Base-by-base conservation (phyloP, 2,888 invertebrate genomes). In the Caenorhabditis drosophilae region DNA sequence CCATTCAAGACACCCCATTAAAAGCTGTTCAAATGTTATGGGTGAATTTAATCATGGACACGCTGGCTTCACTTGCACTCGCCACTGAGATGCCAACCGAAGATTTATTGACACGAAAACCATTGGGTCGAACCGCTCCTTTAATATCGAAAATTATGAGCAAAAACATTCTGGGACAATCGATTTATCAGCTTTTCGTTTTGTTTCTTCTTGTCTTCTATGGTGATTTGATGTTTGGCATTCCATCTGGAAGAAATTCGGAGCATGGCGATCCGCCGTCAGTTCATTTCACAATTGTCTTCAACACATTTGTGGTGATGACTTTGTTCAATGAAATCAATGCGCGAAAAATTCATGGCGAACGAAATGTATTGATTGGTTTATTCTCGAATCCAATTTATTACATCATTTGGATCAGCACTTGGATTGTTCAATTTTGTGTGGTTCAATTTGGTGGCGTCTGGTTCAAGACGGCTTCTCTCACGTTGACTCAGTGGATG, bases 311-410 rank as follows among this genome's bases (percentile, higher is more conserved):
- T 87, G 98, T 98, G 73, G 93, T 98, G 94, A 98, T 98, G 98
- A 98, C 98, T 18, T 88, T 98, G 73, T 98, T 97, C 88, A 98
- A 98, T 88, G 98, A 98, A 88, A 93, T 98, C 85, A 98, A 98
- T 88, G 95, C 97, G 73, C 89, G 97, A 83, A 98, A 98, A 89
- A 97, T 98, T 83, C 97, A 98, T 87, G 96, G 96, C 72, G 96
- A 98, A 87, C 89, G 97, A 78, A 97, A 98, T 87, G 92, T 98
- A 82, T 92, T 98, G 87, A 90, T 80, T 71, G 97, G 97, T 78
- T 90, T 98, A 77, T 92, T 93, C 86, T 91, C 93, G 77, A 98
- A 98, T 88, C 94, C 94, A 63, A 94, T 98, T 84, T 98, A 97
- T 88, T 93, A 95, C 87, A 90, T 90, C 76, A 98, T 98, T 87